Evolutionary conservation across 64 coral and sea anemone genomes (phyloP), one percentile per base, ranked within the genome.

Genomic region (Porites lutea): DNA sequence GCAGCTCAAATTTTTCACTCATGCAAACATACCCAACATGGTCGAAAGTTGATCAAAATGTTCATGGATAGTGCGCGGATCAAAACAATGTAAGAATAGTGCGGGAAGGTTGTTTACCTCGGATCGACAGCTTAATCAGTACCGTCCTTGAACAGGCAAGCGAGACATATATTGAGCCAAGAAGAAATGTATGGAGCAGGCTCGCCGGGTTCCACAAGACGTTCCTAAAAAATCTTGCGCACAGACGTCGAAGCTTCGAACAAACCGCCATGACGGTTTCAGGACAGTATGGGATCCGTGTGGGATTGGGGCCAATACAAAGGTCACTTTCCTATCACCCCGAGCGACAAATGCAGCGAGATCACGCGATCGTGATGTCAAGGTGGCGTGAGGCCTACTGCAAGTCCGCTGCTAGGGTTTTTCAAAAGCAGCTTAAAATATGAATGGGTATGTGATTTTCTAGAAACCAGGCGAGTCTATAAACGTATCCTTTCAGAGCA

Each of bases 101-200:
- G 13, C 0, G 60, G 53, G 37, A 63, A 57, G 77, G 45, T 19
- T 14, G 18, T 79, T 65, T 87, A 95, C 93, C 93, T 90, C 93
- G 77, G 5, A 95, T 91, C 1, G 93, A 95, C 14, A 95, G 90
- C 72, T 90, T 95, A 37, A 91, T 95, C 8, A 95, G 82, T 13
- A 95, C 79, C 46, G 89, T 95, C 27, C 93, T 89, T 47, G 78
- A 90, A 52, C 93, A 95, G 43, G 80, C 93, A 13, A 95, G 77
- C 3, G 72, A 86, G 59, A 91, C 86, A 78, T 86, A 95, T 6
- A 95, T 19, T 19, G 55, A 49, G 61, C 75, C 93, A 61, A 95
- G 63, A 8, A 75, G 66, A 87, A 86, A 13, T 46, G 88, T 95
- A 22, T 88, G 86, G 5, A 88, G 37, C 4, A 88, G 48, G 44